Percentiles rank a stretch among this genome's conserved stretches.
These are phyloP conservation scores for Dicrurus megarhynchus DNA, from an alignment of 2,113 vertebrate genomes.

Conservation along the genomic window DNA sequence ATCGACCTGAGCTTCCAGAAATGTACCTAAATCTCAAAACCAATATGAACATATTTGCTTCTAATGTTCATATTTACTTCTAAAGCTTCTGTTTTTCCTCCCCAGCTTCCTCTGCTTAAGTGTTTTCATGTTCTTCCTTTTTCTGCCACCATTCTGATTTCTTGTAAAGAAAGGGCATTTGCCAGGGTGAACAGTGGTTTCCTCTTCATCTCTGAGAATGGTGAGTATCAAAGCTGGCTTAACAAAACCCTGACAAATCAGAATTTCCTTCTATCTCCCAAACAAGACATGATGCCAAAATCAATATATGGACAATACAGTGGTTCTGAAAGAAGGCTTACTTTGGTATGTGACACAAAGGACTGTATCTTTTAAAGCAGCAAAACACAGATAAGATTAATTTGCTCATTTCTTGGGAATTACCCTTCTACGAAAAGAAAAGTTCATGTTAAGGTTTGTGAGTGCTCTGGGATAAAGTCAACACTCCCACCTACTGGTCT, in stretches of 20 bases:
- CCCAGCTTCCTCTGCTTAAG: neutral
- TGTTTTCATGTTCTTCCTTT: neutral
- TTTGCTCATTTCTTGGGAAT: conserved; percentile 37
- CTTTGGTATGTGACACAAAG: neutral
- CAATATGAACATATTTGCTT: neutral
- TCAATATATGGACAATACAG: conserved; percentile 12
- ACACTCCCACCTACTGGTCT: conserved; percentile 68
- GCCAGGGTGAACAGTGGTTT: neutral
- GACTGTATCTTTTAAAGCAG: conserved; percentile 9
- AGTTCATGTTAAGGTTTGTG: neutral
- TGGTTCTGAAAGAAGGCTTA: conserved; percentile 8
- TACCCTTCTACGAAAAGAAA: neutral
- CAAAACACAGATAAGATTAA: conserved; percentile 43
- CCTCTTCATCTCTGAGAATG: neutral
- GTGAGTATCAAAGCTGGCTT: neutral
- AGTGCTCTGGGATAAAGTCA: conserved; percentile 30
- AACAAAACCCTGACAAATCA: neutral
- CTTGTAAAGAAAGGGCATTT: neutral
- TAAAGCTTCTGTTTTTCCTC: neutral
- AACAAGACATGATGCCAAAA: conserved; percentile 16
- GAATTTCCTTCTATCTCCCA: neutral
- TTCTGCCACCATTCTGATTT: neutral
- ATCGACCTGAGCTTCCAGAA: neutral
- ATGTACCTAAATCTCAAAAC: neutral
- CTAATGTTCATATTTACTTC: neutral